Evolutionary conservation across 1,140 invertebrate genomes (phyloP).

Genomic region (Zaprionus nigranus): DNA sequence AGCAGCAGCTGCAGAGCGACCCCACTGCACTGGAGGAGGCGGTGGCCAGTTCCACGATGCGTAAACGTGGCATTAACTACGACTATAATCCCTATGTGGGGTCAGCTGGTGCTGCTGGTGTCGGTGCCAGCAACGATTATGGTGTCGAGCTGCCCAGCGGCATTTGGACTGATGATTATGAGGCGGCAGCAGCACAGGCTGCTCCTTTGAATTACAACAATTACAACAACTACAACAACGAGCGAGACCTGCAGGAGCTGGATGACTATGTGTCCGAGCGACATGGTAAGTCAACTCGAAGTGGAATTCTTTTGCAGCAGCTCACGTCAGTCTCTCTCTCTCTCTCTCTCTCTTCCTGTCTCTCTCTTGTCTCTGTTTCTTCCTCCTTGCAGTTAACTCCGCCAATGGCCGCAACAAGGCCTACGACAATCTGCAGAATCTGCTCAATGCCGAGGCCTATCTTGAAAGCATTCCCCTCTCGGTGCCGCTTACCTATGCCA

Average conservation of each 20-base stretch:
- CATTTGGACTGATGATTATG: conserved; percentile 71
- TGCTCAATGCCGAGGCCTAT: conserved; percentile 78
- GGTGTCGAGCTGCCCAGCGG: conserved; percentile 56
- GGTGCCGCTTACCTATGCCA: conserved; percentile 71
- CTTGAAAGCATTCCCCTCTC: conserved; percentile 73
- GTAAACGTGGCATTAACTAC: conserved; percentile 77
- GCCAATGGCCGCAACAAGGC: conserved; percentile 69
- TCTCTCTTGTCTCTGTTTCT: not conserved
- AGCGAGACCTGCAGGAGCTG: conserved; percentile 71
- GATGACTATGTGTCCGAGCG: conserved; percentile 75
- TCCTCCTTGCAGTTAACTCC: conserved; percentile 32
- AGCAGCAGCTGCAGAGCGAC: conserved; percentile 64
- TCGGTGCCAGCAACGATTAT: conserved; percentile 34
- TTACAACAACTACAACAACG: conserved; percentile 46
- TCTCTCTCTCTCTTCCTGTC: not conserved
- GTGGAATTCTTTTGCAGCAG: not conserved
- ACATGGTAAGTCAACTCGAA: conserved; percentile 45
- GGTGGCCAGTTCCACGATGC: conserved; percentile 67
- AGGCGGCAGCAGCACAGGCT: conserved; percentile 41
- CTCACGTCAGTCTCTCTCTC: not conserved
- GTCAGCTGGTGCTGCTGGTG: conserved; percentile 5
- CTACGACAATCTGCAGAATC: conserved; percentile 80
- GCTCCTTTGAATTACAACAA: conserved; percentile 46
- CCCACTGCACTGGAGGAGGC: conserved; percentile 63
- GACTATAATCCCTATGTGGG: conserved; percentile 67